phyloP scores from a whole-genome alignment of 2,888 invertebrate genomes.

The Ptychoptera albimana region DNA sequence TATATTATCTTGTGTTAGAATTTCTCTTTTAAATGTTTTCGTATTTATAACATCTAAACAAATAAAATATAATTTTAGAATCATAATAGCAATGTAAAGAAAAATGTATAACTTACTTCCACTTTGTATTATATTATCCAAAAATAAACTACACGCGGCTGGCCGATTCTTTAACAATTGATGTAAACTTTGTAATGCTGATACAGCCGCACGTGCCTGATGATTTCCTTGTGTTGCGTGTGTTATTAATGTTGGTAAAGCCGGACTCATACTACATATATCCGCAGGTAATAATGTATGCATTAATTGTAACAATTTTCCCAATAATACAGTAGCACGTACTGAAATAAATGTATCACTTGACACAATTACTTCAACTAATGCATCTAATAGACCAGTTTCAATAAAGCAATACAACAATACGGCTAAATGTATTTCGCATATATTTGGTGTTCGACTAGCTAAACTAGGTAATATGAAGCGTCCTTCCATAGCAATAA shows the following conservation, averaged over 20 bases:
- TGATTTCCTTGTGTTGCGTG: conserved; percentile 65
- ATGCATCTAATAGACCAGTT: conserved; percentile 69
- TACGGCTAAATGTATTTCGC: conserved; percentile 79
- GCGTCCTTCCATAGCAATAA: conserved; percentile 85
- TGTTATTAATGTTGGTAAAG: conserved; percentile 65
- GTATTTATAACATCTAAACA: conserved; percentile 25
- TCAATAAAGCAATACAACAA: conserved; percentile 79
- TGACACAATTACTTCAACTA: conserved; percentile 81
- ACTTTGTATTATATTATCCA: conserved; percentile 60
- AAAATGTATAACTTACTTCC: conserved; percentile 18
- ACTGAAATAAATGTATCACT: conserved; percentile 83
- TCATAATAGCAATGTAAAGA: neutral
- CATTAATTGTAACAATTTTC: conserved; percentile 74
- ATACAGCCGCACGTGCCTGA: conserved; percentile 68
- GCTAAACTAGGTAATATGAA: conserved; percentile 74
- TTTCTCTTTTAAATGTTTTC: conserved; percentile 27
- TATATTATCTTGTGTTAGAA: conserved; percentile 21
- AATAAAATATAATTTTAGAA: neutral
- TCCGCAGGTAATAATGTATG: conserved; percentile 76
- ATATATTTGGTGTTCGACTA: conserved; percentile 72
- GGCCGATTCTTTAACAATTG: conserved; percentile 66
- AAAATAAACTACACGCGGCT: conserved; percentile 65
- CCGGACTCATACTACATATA: conserved; percentile 66
- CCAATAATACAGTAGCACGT: conserved; percentile 75
- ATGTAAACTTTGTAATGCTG: conserved; percentile 62